Conservation (phyloP, 2,888 invertebrate genomes). For the Ligdia adustata region DNA sequence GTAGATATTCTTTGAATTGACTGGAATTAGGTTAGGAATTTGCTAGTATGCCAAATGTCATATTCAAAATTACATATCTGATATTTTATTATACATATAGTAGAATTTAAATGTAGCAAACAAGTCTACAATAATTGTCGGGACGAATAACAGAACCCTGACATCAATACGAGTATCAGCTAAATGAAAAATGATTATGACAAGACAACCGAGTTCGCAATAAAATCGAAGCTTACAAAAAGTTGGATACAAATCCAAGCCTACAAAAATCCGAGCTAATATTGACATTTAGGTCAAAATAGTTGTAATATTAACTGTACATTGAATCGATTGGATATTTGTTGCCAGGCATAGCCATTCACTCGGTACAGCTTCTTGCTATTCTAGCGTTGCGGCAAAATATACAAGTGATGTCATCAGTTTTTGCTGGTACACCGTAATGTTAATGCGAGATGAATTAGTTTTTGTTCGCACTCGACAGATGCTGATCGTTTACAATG, state of each 20-base stretch:
- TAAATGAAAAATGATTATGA: conserved; percentile 40
- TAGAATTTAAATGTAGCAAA: neutral
- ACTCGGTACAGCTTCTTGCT: conserved; percentile 45
- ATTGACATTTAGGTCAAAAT: conserved; percentile 59
- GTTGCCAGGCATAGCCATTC: conserved; percentile 51
- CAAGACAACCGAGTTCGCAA: conserved; percentile 39
- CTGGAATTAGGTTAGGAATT: conserved; percentile 37
- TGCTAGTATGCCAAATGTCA: conserved; percentile 16
- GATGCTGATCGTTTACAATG: conserved; percentile 57
- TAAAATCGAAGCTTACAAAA: conserved; percentile 41
- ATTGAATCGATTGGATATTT: conserved; percentile 53
- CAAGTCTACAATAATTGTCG: conserved; percentile 33
- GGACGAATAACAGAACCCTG: conserved; percentile 49
- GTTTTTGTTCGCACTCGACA: conserved; percentile 70
- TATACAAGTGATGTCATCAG: conserved; percentile 72
- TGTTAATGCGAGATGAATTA: conserved; percentile 68
- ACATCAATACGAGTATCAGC: conserved; percentile 58
- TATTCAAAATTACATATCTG: conserved; percentile 24
- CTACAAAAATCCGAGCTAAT: conserved; percentile 39
- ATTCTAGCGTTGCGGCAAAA: conserved; percentile 49
- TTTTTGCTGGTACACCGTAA: conserved; percentile 65
- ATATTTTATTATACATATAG: conserved; percentile 9
- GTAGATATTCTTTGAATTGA: no score
- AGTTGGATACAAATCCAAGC: conserved; percentile 23
- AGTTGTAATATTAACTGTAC: conserved; percentile 69